Evolutionary conservation across 1,140 invertebrate species (phyloP), one percentile per base, ranked within the genome.

Genomic region (Tachypleus tridentatus): DNA sequence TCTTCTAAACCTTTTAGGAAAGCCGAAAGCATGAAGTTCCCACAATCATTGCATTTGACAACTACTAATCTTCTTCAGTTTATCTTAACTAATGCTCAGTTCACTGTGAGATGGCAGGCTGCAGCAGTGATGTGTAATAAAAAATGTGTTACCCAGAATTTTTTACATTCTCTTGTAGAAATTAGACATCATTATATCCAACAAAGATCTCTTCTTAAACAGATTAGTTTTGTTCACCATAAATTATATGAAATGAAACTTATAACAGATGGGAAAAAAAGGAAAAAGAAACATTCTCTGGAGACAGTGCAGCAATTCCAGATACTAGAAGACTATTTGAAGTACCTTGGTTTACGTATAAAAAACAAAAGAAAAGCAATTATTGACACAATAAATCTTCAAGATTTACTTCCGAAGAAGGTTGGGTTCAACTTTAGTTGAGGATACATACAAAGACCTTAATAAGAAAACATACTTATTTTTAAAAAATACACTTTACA

Each of bases 21-120:
- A 80, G 80, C 82, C 54, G 87, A 91, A 67, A 89, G 85, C 73
- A 80, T 84, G 58, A 77, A 83, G 48, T 90, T 85, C 76, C 86
- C 88, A 10, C 76, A 77, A 63, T 74, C 77, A 57, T 71, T 82
- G 52, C 81, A 84, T 56, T 78, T 88, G 29, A 85, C 84, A 10
- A 77, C 85, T 51, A 76, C 83, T 67, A 88, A 87, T 73, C 75
- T 91, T 52, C 73, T 87, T 49, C 83, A 83, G 62, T 89, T 91
- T 73, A 81, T 90, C 4, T 74, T 91, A 57, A 80, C 84, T 3
- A 84, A 87, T 74, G 75, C 65, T 4, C 67, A 66, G 48, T 57
- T 54, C n/a, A 61, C 50, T 11, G 62, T 69, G 11, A 64, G 68
- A 3, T 66, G 64, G 64, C n/a, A 29, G n/a, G 62, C 63, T 57